Conservation (phyloP, 2,888 invertebrate genomes). For the Podabrus alpinus region DNA sequence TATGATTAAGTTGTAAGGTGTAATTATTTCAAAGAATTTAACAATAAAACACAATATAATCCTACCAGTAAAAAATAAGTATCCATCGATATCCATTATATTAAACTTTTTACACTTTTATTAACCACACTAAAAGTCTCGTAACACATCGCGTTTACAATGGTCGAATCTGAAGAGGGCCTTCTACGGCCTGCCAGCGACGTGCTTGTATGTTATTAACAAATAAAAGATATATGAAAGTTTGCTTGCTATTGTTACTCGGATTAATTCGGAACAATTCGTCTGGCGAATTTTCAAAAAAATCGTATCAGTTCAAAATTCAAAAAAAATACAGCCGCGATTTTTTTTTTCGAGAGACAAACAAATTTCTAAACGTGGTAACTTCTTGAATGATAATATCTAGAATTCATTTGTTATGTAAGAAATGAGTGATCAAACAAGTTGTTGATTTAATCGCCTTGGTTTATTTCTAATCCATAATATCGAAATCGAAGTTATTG, state of each 20-base stretch:
- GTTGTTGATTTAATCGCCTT: not conserved
- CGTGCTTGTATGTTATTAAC: slow-evolving; percentile 33
- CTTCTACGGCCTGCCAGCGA: slow-evolving; percentile 30
- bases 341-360: not conserved
- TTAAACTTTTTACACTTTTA: slow-evolving; percentile 28
- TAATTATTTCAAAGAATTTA: not conserved
- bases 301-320: slow-evolving; percentile 6
- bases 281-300: slow-evolving; percentile 15
- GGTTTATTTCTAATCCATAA: slow-evolving; percentile 11
- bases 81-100: slow-evolving; percentile 34
- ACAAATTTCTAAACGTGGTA: not conserved
- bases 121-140: slow-evolving; percentile 18
- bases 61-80: slow-evolving; percentile 27
- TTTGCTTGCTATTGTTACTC: slow-evolving; percentile 20
- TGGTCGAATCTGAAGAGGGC: slow-evolving; percentile 19
- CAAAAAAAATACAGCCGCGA: not conserved
- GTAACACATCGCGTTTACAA: slow-evolving; percentile 28
- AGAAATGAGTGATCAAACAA: not conserved
- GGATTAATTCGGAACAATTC: slow-evolving; percentile 9
- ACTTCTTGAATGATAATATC: not conserved
- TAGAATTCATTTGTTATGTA: not conserved
- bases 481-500: slow-evolving; percentile 15
- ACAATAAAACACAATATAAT: not conserved
- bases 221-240: slow-evolving; percentile 35
- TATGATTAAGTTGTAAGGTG: not conserved